Base-by-base conservation (phyloP, 2,113 vertebrate species). In the Scartelaos histophorus region DNA sequence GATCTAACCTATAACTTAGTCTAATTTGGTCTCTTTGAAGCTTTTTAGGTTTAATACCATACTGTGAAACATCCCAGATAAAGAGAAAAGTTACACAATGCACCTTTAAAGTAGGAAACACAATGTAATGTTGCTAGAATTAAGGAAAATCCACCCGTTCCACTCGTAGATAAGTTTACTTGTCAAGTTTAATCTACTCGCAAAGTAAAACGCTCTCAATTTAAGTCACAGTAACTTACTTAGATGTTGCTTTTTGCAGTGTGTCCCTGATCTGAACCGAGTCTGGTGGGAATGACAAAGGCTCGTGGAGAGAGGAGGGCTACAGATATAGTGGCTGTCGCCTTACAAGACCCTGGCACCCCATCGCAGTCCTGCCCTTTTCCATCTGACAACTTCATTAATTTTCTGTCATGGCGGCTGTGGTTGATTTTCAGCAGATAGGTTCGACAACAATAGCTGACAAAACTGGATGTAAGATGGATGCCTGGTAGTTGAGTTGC, bases 331-430 rank as follows among this genome's bases (percentile, higher is more conserved):
- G 75, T 82, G 72, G 58, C 68, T 88, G 76, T 83, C 73, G 46
- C 86, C 87, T 75, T 75, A 77, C 64, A 65, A 79, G 76, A 79
- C 72, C 82, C 78, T 78, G 82, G 82, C 71, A 83, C 76, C 70
- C 87, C 77, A 80, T 75, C 83, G 79, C 79, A 81, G 66, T 69
- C 12, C 56, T 90, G 87, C 83, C 86, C 87, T 85, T 88, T 88
- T 78, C 78, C 82, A 72, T 72, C 78, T 88, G 82, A 89, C 75
- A 87, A 87, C 83, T 89, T 91, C 76, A 87, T 92, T 85, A 82
- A 88, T 90, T 87, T 82, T 80, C 69, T 69, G 72, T 80, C 80
- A 67, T 1, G 43, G 75, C 73, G 46, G 74, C 82, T 76, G 74
- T 60, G 76, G 78, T 85, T 79, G 75, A 86, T 83, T 89, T 87